Evolutionary conservation across 2,113 vertebrate species (phyloP).

Genomic region (Peromyscus californicus): DNA sequence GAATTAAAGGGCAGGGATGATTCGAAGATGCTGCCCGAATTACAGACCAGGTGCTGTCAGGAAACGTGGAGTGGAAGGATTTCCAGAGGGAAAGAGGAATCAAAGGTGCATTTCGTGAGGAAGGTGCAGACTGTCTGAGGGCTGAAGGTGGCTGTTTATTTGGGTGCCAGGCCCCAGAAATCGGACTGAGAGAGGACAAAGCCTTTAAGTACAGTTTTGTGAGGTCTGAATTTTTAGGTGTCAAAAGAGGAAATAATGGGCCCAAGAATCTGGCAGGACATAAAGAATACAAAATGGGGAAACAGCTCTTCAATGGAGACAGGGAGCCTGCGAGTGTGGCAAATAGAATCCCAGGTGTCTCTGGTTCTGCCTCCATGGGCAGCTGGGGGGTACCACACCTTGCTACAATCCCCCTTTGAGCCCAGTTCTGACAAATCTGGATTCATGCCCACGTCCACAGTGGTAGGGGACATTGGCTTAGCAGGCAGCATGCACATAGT

Average conservation of each 20-base stretch:
- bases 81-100: not conserved
- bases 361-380: rapidly evolving
- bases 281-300: not conserved
- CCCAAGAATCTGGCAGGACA: not conserved
- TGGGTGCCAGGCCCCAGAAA: not conserved
- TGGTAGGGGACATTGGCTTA: rapidly evolving
- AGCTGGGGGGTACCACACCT: not conserved
- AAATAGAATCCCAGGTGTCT: no score
- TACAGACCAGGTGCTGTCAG: not conserved
- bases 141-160: not conserved
- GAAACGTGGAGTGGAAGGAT: not conserved
- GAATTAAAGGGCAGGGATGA: not conserved
- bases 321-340: not conserved
- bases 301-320: not conserved
- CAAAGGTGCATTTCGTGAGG: conserved; percentile 3
- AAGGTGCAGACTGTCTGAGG: not conserved
- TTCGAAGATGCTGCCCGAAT: not conserved
- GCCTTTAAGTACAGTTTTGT: not conserved
- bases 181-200: not conserved
- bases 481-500: not conserved
- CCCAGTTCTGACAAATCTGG: not conserved
- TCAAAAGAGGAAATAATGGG: not conserved
- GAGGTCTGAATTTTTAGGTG: conserved; percentile 9
- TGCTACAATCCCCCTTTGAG: not conserved
- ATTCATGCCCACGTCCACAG: not conserved